Evolutionary conservation across 1,140 invertebrate species (phyloP), one percentile per base, ranked within the genome.

Genomic region (Megalonaias nervosa): DNA sequence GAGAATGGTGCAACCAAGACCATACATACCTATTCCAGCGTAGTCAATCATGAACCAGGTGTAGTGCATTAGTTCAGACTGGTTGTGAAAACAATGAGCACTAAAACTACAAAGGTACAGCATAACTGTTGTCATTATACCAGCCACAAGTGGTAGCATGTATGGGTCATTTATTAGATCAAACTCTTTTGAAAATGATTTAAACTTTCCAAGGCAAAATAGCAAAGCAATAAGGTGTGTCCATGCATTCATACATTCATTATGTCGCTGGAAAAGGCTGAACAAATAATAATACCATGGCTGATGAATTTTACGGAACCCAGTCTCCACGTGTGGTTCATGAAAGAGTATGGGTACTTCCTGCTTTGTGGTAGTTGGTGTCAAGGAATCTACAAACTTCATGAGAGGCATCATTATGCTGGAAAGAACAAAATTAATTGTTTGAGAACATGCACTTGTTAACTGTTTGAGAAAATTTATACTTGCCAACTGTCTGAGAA

Each of bases 181-280:
- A 82, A 88, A 84, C 66, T 89, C 84, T 14, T 66, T 56, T 31
- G 81, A 84, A 56, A 87, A 88, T 13, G 68, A 60, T 6, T 79
- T 59, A n/a, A 78, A 67, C 57, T 85, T 75, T 14, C 75, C 65
- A 16, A 87, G 64, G 19, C 84, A 80, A 21, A 87, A 68, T 9
- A 85, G 15, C 19, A 89, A 76, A 14, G 87, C 90, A n/a, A 90
- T 62, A 15, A 91, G 74, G 68, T 91, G 90, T 31, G 89, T 90
- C 90, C 90, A 91, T 55, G 83, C 80, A 78, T 91, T 91, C 82
- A 91, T 85, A 55, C 88, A 87, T 79, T 91, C 90, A 80, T 91
- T 91, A 72, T 91, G 90, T 74, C 74, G 82, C 76, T 90, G 89
- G 65, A 91, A 90, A 1, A 91, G 68, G 67, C 89, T 91, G 59